Percentiles rank a stretch among this genome's conserved stretches.
Evolutionary conservation across 92 coral and sea anemone genomes (phyloP).

Genomic region (Umimayanthus chanpuru): DNA sequence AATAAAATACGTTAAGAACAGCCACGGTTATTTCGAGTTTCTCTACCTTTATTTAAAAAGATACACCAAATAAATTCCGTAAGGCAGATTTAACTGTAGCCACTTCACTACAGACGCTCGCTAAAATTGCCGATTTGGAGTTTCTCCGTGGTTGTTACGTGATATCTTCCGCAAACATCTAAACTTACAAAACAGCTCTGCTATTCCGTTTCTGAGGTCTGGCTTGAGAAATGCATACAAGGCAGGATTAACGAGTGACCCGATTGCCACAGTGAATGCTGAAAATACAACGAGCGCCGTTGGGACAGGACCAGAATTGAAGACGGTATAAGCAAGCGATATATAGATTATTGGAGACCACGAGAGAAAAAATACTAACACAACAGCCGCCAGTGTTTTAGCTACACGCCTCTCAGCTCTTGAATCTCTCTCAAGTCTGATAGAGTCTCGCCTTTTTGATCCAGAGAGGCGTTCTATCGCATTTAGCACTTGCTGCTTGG

Average conservation of each 20-base stretch:
- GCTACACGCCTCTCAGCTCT: conserved; percentile 42
- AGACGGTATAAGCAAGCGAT: conserved; percentile 22
- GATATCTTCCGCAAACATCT: not conserved
- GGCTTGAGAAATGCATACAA: conserved; percentile 36
- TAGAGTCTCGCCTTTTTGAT: not conserved
- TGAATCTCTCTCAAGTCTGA: not conserved
- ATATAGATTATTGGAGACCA: conserved; percentile 39
- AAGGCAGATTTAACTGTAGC: not conserved
- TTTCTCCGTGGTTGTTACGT: not conserved
- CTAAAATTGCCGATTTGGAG: not conserved
- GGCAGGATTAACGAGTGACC: conserved; percentile 24
- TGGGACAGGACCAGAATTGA: not conserved
- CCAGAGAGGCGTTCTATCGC: conserved; percentile 8
- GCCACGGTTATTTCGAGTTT: too few species aligned
- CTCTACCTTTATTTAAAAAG: too few species aligned
- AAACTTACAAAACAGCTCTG: not conserved
- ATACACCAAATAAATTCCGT: not conserved
- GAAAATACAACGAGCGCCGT: conserved; percentile 23
- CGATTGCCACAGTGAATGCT: conserved; percentile 26
- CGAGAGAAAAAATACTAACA: conserved; percentile 29
- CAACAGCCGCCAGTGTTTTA: conserved; percentile 28
- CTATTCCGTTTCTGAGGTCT: conserved; percentile 14
- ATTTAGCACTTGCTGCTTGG: not conserved
- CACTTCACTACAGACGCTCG: not conserved
- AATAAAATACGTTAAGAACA: too few species aligned